phyloP scores from a whole-genome alignment of 2,888 invertebrate species.

The Clanis bilineata region DNA sequence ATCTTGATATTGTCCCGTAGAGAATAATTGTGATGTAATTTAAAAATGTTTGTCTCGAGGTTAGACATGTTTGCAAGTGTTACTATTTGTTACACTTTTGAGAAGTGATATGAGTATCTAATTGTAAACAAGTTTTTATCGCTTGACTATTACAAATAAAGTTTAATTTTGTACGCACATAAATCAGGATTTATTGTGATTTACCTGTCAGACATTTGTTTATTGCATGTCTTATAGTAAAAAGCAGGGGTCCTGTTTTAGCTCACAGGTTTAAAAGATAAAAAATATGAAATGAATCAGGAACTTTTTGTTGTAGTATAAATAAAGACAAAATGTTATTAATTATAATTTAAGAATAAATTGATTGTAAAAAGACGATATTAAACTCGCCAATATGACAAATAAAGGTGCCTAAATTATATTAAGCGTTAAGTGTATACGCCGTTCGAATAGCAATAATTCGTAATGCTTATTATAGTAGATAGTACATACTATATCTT shows the following conservation, averaged over 20 bases:
- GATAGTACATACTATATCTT: not conserved
- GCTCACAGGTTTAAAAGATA: too few relatives aligned
- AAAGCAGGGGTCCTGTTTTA: too few relatives aligned
- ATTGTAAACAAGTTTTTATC: not conserved
- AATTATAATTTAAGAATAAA: not conserved
- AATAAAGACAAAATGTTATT: not conserved
- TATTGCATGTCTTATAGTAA: too few relatives aligned
- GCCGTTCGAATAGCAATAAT: not conserved
- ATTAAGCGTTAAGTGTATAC: not conserved
- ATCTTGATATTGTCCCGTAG: not conserved
- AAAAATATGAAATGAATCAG: not conserved
- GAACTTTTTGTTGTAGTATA: not conserved
- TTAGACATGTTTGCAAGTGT: not conserved
- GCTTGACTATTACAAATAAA: not conserved
- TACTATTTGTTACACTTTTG: not conserved
- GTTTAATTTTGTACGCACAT: not conserved
- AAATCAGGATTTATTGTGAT: not conserved
- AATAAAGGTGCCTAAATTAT: conserved; percentile 3
- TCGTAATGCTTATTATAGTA: not conserved
- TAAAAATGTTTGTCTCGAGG: not conserved
- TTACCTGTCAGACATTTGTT: not conserved
- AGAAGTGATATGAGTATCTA: not conserved
- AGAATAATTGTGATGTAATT: conserved; percentile 1
- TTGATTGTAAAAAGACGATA: not conserved
- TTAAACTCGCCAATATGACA: not conserved